Conservation (phyloP, 1,140 invertebrate species). For the Varroa destructor region DNA sequence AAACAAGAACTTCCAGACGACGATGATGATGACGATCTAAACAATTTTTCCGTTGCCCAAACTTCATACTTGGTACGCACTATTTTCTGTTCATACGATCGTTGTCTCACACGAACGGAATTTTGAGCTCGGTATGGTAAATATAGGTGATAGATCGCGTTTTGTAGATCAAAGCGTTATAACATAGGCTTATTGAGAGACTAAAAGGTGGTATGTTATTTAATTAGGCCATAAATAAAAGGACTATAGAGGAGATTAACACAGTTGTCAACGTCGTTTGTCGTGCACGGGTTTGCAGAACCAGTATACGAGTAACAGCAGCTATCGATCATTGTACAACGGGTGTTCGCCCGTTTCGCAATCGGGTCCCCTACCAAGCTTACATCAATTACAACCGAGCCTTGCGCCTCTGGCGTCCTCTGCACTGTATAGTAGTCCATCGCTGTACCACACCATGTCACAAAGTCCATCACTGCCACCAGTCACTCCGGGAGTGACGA, state of each 20-base stretch:
- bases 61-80: conserved; percentile 21
- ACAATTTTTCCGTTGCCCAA: conserved; percentile 23
- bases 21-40: conserved; percentile 25
- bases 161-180: no score
- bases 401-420: conserved; percentile 15
- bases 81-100: neutral
- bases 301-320: conserved; percentile 20
- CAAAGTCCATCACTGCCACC: conserved; percentile 24
- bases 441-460: conserved; percentile 25
- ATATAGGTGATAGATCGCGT: no score
- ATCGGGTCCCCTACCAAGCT: conserved; percentile 13
- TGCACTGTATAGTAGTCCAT: conserved; percentile 16
- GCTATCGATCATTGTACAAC: conserved; percentile 15
- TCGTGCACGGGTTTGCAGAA: neutral
- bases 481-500: conserved; percentile 9
- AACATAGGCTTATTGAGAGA: no score
- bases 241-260: neutral
- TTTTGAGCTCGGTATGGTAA: no score
- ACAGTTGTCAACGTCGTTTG: neutral
- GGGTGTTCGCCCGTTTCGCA: conserved; percentile 14
- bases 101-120: no score
- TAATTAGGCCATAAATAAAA: no score
- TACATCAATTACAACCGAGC: conserved; percentile 13
- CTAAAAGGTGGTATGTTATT: no score
- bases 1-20: conserved; percentile 26